These are phyloP conservation scores for Drosophila bocqueti DNA, from an alignment of 1,140 invertebrate genomes.

Conservation along the genomic window DNA sequence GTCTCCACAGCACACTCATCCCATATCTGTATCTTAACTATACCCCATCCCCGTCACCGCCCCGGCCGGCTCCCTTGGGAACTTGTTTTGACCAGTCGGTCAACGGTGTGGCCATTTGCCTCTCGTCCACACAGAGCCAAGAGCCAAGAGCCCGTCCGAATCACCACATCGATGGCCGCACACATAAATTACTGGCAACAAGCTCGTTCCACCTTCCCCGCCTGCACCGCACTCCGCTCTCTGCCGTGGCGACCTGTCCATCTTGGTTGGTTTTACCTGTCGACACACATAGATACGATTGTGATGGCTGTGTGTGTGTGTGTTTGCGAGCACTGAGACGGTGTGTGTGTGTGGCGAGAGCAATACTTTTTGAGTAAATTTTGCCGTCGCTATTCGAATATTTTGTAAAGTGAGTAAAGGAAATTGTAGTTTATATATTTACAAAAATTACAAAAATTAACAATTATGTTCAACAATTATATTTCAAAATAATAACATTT, in stretches of 20 bases:
- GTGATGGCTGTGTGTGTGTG: slow-evolving; percentile 3
- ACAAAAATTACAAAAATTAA: background rate
- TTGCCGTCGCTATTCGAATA: slow-evolving; percentile 62
- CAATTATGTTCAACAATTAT: background rate
- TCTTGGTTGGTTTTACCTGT: slow-evolving; percentile 67
- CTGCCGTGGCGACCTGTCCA: slow-evolving; percentile 36
- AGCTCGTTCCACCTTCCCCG: slow-evolving; percentile 28
- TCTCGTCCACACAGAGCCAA: slow-evolving; percentile 27
- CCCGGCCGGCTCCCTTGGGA: slow-evolving; percentile 19
- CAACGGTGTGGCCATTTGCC: slow-evolving; percentile 57
- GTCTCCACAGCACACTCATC: slow-evolving; percentile 25
- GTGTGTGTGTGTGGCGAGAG: slow-evolving; percentile 9
- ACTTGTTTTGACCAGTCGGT: slow-evolving; percentile 80
- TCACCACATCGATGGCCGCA: slow-evolving; percentile 64
- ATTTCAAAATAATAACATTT: no score
- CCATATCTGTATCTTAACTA: slow-evolving; percentile 20
- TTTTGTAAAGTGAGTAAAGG: slow-evolving; percentile 2
- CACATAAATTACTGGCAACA: slow-evolving; percentile 73
- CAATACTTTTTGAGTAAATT: slow-evolving; percentile 35
- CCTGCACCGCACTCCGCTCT: slow-evolving; percentile 8
- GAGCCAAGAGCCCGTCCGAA: slow-evolving; percentile 13
- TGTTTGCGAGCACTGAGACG: background rate
- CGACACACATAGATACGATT: slow-evolving; percentile 55
- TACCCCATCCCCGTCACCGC: background rate
- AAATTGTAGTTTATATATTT: background rate